phyloP scores from a whole-genome alignment of 2,888 invertebrate species.

The Elegia similella region DNA sequence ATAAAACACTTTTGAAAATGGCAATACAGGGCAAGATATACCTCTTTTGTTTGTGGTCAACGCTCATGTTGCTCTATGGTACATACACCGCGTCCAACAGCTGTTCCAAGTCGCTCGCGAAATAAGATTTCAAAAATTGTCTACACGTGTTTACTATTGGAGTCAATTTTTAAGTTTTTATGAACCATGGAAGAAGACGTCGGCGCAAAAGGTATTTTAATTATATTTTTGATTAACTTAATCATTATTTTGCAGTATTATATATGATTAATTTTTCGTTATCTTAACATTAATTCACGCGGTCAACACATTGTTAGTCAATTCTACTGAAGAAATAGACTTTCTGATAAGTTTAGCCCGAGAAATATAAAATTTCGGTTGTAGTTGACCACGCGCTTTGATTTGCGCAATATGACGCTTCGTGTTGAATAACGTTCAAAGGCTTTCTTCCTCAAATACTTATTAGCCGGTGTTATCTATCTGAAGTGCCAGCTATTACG shows the following conservation, averaged over 20 bases:
- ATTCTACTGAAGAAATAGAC: background rate
- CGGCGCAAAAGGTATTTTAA: slow-evolving; percentile 54
- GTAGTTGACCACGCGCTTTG: background rate
- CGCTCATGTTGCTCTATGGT: slow-evolving; percentile 39
- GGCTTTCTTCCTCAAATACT: background rate
- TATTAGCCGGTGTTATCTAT: slow-evolving; percentile 5
- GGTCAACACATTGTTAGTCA: background rate
- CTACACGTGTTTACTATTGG: slow-evolving; percentile 58
- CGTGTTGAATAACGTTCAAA: slow-evolving; percentile 15
- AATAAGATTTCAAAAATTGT: slow-evolving; percentile 50
- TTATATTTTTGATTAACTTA: slow-evolving; percentile 15
- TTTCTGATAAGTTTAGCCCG: background rate
- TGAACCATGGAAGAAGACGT: slow-evolving; percentile 61
- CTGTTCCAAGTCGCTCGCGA: slow-evolving; percentile 55
- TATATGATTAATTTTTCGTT: background rate
- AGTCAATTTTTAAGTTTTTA: slow-evolving; percentile 30
- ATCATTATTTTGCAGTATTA: background rate
- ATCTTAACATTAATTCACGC: background rate
- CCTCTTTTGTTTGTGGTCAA: background rate
- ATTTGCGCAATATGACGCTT: slow-evolving; percentile 12
- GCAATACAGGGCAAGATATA: no score
- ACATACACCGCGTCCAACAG: slow-evolving; percentile 72
- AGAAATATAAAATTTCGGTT: background rate
- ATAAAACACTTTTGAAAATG: no score
- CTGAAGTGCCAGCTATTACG: no score